A percentile compares a stretch with the other conserved stretches of the same genome.
Evolutionary conservation across 2,888 invertebrate genomes (phyloP).

Genomic region (Drosophila paracracens): DNA sequence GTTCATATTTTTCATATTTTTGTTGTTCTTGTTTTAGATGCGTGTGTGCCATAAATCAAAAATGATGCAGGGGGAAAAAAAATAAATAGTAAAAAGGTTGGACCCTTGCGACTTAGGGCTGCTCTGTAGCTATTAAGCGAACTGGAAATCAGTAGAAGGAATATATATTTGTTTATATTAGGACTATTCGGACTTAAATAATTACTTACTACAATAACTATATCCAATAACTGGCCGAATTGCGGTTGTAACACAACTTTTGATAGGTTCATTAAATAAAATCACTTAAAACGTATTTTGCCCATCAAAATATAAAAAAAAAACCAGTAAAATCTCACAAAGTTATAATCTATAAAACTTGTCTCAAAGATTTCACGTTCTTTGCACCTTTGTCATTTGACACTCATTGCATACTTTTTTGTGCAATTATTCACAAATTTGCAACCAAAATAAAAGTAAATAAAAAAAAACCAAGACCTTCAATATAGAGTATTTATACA

Average conservation of each 20-base stretch:
- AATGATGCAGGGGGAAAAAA: conserved; percentile 27
- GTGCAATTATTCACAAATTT: background rate
- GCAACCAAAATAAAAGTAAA: background rate
- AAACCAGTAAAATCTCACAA: background rate
- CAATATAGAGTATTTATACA: conserved; percentile 3
- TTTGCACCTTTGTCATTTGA: background rate
- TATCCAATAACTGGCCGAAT: background rate
- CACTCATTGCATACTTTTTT: background rate
- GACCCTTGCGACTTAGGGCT: conserved; percentile 19
- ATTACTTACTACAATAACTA: background rate
- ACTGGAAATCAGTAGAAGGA: background rate
- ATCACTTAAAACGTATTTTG: background rate
- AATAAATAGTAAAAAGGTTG: conserved; percentile 42
- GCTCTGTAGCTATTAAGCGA: conserved; percentile 1
- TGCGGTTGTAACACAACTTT: background rate
- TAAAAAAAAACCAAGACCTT: background rate
- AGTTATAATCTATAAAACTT: background rate
- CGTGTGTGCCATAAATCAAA: conserved; percentile 70
- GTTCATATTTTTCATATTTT: background rate
- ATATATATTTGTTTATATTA: background rate
- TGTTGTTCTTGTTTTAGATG: conserved; percentile 34
- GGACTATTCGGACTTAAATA: background rate
- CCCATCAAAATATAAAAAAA: background rate
- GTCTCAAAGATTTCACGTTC: background rate
- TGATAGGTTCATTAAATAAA: background rate